Evolutionary conservation across 1,140 invertebrate species (phyloP), one percentile per base, ranked within the genome.

Genomic region (Platorchestia sp.): DNA sequence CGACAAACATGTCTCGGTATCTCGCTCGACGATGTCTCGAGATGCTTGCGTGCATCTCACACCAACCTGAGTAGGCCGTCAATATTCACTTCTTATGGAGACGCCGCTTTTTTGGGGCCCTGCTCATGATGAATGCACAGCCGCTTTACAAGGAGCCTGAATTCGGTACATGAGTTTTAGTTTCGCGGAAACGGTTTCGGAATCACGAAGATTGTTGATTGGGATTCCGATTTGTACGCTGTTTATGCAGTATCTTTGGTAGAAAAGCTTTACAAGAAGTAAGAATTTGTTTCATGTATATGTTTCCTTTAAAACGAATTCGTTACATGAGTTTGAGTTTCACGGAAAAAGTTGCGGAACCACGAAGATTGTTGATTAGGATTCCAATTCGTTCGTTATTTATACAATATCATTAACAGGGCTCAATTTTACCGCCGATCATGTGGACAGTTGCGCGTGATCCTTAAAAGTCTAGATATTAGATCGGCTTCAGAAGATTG

Each of bases 51-150:
- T 93, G 91, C 91, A 45, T 44, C 91, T 93, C 91, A 16, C 43
- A 44, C 41, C 43, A 44, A 10, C 36, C 91, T 93, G 43, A 45
- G 43, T 47, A 93, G 91, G 91, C 45, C 91, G 45, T 93, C 91
- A 93, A 93, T 93, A 93, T 93, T 89, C 91, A 45, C 91, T 93
- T 93, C 44, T 93, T 93, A 93, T 93, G 87, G 87, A 89, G 87
- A 89, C 42, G n/a, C 87, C 87, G 42, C 14, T 75, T 75, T 75
- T 75, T 75, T 75, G 1, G 36, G 59, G 36, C 10, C 36, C 59
- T 75, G 59, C 59, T 75, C 59, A 75, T 75, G 59, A 75, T 27
- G 59, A 75, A 75, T 75, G 59, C 59, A 75, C 59, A 10, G 59
- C 59, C 14, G 59, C 59, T 75, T 75, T 75, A 75, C 59, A 75